Percentiles rank a stretch among this genome's conserved stretches.
Evolutionary conservation across 2,888 invertebrate genomes (phyloP).

Genomic region (Cantharis flavilabris): DNA sequence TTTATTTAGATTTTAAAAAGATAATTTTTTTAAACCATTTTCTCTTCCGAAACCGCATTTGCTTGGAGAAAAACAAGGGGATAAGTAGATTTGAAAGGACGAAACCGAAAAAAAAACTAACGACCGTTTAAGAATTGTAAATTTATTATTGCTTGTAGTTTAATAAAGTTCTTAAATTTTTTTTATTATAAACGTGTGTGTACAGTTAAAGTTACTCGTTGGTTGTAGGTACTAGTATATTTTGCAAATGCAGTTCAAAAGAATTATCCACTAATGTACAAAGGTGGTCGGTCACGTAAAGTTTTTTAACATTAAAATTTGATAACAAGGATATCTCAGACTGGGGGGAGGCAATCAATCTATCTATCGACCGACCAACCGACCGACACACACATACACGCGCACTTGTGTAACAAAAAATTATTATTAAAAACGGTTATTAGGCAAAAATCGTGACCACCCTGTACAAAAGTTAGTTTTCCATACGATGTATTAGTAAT

Average conservation of each 20-base stretch:
- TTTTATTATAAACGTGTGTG: background rate
- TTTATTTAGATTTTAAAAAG: slow-evolving; percentile 4
- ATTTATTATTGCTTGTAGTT: background rate
- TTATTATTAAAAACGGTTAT: background rate
- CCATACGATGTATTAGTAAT: background rate
- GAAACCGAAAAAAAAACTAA: background rate
- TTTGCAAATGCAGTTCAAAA: background rate
- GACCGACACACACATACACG: background rate
- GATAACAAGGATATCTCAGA: background rate
- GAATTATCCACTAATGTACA: background rate
- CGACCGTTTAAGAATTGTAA: background rate
- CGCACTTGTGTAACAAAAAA: background rate
- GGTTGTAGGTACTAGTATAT: background rate
- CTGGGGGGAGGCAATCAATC: background rate
- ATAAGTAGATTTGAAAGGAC: background rate
- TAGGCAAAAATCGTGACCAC: background rate
- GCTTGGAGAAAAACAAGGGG: background rate
- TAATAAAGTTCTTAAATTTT: background rate
- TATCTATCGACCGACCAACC: background rate
- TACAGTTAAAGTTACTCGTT: background rate
- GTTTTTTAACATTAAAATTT: background rate
- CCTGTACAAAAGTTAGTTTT: background rate
- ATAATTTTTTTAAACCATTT: background rate
- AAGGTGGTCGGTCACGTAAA: background rate
- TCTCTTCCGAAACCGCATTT: background rate